Conservation (phyloP, 92 coral and sea anemone species). For the Zoanthus sociatus region DNA sequence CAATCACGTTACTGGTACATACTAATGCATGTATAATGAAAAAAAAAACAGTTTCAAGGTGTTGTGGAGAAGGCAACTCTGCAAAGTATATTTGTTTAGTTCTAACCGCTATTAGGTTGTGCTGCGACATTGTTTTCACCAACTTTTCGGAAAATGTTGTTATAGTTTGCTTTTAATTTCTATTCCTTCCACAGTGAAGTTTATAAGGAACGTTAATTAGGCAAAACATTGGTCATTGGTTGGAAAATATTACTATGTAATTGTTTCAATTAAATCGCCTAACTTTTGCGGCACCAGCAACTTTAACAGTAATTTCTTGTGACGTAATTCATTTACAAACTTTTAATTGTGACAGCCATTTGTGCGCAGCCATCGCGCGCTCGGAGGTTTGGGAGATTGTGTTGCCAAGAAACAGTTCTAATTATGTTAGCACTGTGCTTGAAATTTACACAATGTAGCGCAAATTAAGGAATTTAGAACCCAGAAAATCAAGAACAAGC, state of each 20-base stretch:
- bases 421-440: background rate
- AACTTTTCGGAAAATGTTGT: too few relatives aligned
- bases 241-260: background rate
- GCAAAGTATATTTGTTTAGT: too few relatives aligned
- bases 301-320: background rate
- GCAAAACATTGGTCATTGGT: background rate
- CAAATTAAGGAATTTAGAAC: slow-evolving; percentile 1
- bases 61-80: too few relatives aligned
- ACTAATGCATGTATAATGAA: too few relatives aligned
- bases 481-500: background rate
- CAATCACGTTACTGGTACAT: too few relatives aligned
- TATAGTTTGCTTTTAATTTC: too few relatives aligned
- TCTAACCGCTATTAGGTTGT: too few relatives aligned
- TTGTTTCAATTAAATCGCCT: background rate
- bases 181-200: too few relatives aligned
- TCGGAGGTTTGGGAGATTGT: too few relatives aligned
- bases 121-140: too few relatives aligned
- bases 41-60: too few relatives aligned
- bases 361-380: background rate
- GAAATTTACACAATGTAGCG: background rate
- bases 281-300: background rate
- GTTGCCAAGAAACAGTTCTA: slow-evolving; percentile 9
- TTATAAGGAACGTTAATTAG: too few relatives aligned
- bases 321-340: slow-evolving; percentile 5
- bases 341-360: background rate